Conservation (phyloP, 1,140 invertebrate genomes). For the Eciton burchellii region DNA sequence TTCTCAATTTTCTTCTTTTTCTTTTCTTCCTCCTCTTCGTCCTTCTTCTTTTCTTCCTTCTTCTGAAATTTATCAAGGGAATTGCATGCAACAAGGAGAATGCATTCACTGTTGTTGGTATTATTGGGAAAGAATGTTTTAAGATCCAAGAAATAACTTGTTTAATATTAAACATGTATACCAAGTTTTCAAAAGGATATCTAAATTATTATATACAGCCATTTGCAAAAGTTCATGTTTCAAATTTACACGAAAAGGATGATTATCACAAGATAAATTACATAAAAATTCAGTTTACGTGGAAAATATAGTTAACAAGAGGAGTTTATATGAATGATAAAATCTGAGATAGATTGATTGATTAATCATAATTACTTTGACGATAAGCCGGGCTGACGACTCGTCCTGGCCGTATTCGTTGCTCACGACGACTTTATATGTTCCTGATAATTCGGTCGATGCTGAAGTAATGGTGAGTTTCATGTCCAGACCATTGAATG, state of each 20-base stretch:
- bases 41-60: slow-evolving; percentile 78
- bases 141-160: background rate
- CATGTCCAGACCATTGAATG: slow-evolving; percentile 93
- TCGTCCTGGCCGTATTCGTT: slow-evolving; percentile 95
- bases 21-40: slow-evolving; percentile 78
- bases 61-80: slow-evolving; percentile 71
- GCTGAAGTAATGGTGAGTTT: slow-evolving; percentile 90
- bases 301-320: background rate
- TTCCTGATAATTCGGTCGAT: slow-evolving; percentile 90
- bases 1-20: slow-evolving; percentile 85
- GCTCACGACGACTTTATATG: slow-evolving; percentile 92
- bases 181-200: slow-evolving; percentile 6
- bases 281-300: background rate
- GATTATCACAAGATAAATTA: background rate
- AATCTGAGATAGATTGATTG: background rate
- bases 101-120: slow-evolving; percentile 1
- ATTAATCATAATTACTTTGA: slow-evolving; percentile 84
- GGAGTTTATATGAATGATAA: background rate
- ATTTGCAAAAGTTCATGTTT: slow-evolving; percentile 10
- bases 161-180: too few relatives aligned
- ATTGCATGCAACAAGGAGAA: slow-evolving; percentile 69
- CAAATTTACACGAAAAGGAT: background rate
- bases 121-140: background rate
- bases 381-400: slow-evolving; percentile 90
- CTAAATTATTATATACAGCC: slow-evolving; percentile 6